phyloP scores from a whole-genome alignment of 2,888 invertebrate species.

The Tuta absoluta region DNA sequence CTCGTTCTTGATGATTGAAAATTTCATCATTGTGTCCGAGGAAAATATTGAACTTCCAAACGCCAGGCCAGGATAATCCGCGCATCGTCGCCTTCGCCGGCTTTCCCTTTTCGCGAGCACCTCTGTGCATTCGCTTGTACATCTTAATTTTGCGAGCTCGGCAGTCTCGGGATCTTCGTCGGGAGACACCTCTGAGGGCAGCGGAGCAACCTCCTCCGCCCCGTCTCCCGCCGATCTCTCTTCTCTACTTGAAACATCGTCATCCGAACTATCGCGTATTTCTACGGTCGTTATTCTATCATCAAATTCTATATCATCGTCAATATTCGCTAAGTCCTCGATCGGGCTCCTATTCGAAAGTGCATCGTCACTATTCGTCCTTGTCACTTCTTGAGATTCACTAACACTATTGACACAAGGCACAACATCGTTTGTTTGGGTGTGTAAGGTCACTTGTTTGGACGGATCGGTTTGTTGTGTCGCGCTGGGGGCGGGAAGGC shows the following conservation, averaged over 20 bases:
- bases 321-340: constrained; percentile 65
- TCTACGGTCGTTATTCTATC: constrained; percentile 58
- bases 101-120: constrained; percentile 92
- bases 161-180: constrained; percentile 90
- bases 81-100: constrained; percentile 88
- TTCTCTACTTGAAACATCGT: constrained; percentile 71
- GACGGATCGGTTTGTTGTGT: constrained; percentile 62
- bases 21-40: constrained; percentile 98
- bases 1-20: constrained; percentile 97
- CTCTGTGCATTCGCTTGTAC: constrained; percentile 94
- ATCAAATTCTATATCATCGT: constrained; percentile 68
- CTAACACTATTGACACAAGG: constrained; percentile 81
- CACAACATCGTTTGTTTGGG: constrained; percentile 75
- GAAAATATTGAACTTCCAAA: constrained; percentile 96
- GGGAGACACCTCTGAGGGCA: constrained; percentile 56
- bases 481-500: constrained; percentile 76
- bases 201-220: constrained; percentile 69
- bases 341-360: constrained; percentile 73
- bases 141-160: constrained; percentile 91
- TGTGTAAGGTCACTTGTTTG: constrained; percentile 74
- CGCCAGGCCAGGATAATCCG: constrained; percentile 95
- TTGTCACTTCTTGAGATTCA: constrained; percentile 80
- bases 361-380: constrained; percentile 81
- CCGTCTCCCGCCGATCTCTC: constrained; percentile 73
- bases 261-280: constrained; percentile 66